Evolutionary conservation across 2,113 vertebrate species (phyloP).

Genomic region (Bos indicus): DNA sequence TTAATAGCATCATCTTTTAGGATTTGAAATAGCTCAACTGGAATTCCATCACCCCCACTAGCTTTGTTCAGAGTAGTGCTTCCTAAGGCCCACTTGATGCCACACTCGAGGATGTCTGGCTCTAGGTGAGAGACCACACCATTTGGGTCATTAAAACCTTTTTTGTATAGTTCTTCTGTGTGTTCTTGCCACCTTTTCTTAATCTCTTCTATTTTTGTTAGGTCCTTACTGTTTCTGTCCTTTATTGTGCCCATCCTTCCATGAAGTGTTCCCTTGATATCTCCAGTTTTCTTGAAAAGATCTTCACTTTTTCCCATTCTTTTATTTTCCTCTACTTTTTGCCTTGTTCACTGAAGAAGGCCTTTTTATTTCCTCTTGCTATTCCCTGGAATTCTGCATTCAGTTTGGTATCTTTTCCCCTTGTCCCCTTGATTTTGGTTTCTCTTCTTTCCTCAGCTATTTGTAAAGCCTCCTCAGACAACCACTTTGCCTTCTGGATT

Average conservation of each 20-base stretch:
- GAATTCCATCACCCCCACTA: background rate
- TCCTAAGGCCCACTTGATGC: background rate
- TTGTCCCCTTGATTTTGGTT: background rate
- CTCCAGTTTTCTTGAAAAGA: background rate
- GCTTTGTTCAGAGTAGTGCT: background rate
- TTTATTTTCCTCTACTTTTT: background rate
- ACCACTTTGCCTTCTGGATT: background rate
- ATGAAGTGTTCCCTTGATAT: background rate
- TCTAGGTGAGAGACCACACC: background rate
- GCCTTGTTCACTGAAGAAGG: background rate
- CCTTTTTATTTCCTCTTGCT: background rate
- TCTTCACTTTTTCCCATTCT: background rate
- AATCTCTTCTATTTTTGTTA: background rate
- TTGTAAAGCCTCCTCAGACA: background rate
- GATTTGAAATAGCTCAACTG: background rate
- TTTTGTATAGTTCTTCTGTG: background rate
- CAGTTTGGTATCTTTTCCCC: background rate
- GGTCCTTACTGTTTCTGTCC: background rate
- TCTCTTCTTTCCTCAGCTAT: background rate
- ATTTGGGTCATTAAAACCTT: background rate
- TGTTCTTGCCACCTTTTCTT: background rate
- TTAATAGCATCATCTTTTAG: background rate
- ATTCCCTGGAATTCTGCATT: background rate
- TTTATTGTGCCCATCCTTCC: background rate
- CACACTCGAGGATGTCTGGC: background rate